Percentiles rank a stretch among this genome's conserved stretches.
phyloP scores from a whole-genome alignment of 2,888 invertebrate species.

The Xestia rhomboidea region DNA sequence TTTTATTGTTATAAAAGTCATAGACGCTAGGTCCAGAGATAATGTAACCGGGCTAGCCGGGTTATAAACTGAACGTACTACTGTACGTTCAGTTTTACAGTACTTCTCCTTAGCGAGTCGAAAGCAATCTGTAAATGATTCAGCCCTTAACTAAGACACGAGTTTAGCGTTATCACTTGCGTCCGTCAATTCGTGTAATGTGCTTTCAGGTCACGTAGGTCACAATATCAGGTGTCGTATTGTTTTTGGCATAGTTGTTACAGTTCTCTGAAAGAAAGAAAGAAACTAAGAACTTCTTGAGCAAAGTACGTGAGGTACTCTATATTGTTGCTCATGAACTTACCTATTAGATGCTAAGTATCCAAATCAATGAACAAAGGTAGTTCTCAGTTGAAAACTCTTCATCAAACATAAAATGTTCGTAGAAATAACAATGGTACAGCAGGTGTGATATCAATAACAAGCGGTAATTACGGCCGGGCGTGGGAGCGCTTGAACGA shows the following conservation, averaged over 20 bases:
- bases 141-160: neutral
- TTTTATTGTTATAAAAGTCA: too few species aligned
- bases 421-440: slow-evolving; percentile 46
- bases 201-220: neutral
- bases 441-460: slow-evolving; percentile 61
- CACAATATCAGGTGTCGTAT: neutral
- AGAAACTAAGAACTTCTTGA: neutral
- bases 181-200: neutral
- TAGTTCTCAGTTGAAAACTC: slow-evolving; percentile 23
- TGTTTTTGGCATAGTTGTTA: neutral
- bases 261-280: neutral
- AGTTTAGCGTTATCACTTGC: neutral
- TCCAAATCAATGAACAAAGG: slow-evolving; percentile 19
- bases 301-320: neutral
- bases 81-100: neutral
- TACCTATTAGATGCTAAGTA: neutral
- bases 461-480: slow-evolving; percentile 55
- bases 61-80: too few species aligned
- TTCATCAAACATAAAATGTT: slow-evolving; percentile 27
- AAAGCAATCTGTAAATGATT: neutral
- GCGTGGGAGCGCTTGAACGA: slow-evolving; percentile 56
- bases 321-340: neutral
- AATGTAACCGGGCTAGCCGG: too few species aligned
- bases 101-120: neutral
- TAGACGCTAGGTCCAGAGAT: too few species aligned